A percentile compares a stretch with the other conserved stretches of the same genome.
These are phyloP conservation scores for Ophonus ardosiacus DNA, from an alignment of 2,888 invertebrate genomes.

Conservation along the genomic window DNA sequence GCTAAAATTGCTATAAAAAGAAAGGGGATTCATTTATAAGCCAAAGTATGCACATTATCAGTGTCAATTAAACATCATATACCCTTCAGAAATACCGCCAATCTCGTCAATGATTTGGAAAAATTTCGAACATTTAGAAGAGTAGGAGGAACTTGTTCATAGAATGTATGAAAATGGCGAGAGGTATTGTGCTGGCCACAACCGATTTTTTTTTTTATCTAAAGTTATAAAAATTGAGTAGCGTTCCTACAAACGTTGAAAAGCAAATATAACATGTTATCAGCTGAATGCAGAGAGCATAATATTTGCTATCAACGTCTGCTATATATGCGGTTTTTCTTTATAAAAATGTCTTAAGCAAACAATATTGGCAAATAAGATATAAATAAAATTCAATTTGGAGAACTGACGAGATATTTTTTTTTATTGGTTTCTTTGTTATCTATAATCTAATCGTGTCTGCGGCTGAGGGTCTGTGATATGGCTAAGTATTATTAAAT, in stretches of 20 bases:
- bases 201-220: background rate
- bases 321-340: background rate
- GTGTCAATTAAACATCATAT: no score
- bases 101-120: no score
- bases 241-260: constrained; percentile 1
- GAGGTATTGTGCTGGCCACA: no score
- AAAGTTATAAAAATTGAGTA: background rate
- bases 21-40: no score
- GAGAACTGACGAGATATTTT: background rate
- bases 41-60: no score
- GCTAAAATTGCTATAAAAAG: no score
- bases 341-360: background rate
- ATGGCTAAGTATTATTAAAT: background rate
- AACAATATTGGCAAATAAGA: background rate
- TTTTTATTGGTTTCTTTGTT: background rate
- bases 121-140: no score
- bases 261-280: background rate
- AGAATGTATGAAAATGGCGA: no score
- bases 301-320: constrained; percentile 25
- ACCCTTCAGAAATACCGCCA: no score
- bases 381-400: background rate
- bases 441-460: background rate
- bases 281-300: constrained; percentile 16
- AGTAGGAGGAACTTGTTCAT: no score
- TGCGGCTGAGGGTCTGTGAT: background rate